Conservation (phyloP, 1,140 invertebrate genomes). For the Monochamus saltuarius region DNA sequence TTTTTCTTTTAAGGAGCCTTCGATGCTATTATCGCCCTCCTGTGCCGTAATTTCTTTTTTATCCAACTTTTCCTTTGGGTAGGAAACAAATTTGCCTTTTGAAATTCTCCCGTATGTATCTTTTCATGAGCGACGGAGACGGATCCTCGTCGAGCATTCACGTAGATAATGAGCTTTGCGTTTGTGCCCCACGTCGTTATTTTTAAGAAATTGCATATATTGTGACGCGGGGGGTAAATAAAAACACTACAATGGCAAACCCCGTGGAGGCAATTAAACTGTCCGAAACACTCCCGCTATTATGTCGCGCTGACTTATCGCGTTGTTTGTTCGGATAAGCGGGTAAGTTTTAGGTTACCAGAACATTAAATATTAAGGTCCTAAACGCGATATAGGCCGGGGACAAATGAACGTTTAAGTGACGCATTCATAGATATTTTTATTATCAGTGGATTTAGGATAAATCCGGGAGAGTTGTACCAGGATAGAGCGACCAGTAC, state of each 20-base stretch:
- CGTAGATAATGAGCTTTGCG: slow-evolving; percentile 42
- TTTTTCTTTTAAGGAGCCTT: slow-evolving; percentile 44
- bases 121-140: slow-evolving; percentile 40
- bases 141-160: slow-evolving; percentile 30
- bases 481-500: too few relatives aligned
- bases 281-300: slow-evolving; percentile 40
- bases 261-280: slow-evolving; percentile 40
- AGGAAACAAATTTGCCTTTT: slow-evolving; percentile 48
- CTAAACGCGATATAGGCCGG: too few relatives aligned
- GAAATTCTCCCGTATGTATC: slow-evolving; percentile 48
- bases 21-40: slow-evolving; percentile 44
- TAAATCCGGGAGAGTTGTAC: too few relatives aligned
- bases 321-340: too few relatives aligned
- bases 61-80: slow-evolving; percentile 20
- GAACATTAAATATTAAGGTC: too few relatives aligned
- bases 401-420: too few relatives aligned
- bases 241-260: slow-evolving; percentile 34
- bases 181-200: slow-evolving; percentile 17
- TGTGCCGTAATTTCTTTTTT: slow-evolving; percentile 43
- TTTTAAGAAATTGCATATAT: slow-evolving; percentile 48
- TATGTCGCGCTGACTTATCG: too few relatives aligned
- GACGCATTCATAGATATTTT: too few relatives aligned
- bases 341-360: too few relatives aligned
- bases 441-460: too few relatives aligned
- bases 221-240: slow-evolving; percentile 48